Base-by-base conservation (phyloP, 2,888 invertebrate species). In the Platypus cylindrus region DNA sequence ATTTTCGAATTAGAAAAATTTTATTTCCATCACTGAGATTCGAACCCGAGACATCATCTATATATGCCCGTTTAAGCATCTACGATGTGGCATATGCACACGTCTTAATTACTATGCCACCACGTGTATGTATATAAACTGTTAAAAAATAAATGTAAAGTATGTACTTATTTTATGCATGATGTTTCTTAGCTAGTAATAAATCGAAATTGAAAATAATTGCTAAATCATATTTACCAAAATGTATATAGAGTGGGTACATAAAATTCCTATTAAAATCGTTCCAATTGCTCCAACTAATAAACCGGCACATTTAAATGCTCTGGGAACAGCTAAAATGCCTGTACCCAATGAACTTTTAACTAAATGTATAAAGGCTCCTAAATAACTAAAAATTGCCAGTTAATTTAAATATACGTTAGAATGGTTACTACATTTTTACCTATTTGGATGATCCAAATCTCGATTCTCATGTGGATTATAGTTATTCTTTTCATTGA, bases 301-400 rank as follows among this genome's bases (percentile, higher is more conserved):
- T 15, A 91, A 65, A 8, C 93, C 93, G 37, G 87, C 79, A 65
- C 90, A 82, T 60, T 78, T 79, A 55, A 91, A 83, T 9, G 91
- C 91, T 62, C 85, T 77, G 4, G 95, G 95, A 82, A 97, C 87
- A 5, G 95, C 94, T 46, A 97, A 65, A 50, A 95, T 90, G 3
- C 95, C 97, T 1, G 94, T 81, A 1, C 85, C 95, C 16, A 95
- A 68, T 14, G 93, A 94, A 18, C 90, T 89, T 63, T 95, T 95
- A 23, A 95, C 67, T 22, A 95, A 67, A 63, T 94, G 91, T 43
- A 84, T 79, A 56, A 93, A 62, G 0, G 90, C 80, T 4, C 89
- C 87, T 17, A 74, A 56, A 39, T 85, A 80, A 39, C 86, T 87
- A 64, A 30, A 63, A 33, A 17, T n/a, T n/a, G 4, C 27, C 5